Conservation (phyloP, 1,140 invertebrate species). For the Saxidomus purpurata region DNA sequence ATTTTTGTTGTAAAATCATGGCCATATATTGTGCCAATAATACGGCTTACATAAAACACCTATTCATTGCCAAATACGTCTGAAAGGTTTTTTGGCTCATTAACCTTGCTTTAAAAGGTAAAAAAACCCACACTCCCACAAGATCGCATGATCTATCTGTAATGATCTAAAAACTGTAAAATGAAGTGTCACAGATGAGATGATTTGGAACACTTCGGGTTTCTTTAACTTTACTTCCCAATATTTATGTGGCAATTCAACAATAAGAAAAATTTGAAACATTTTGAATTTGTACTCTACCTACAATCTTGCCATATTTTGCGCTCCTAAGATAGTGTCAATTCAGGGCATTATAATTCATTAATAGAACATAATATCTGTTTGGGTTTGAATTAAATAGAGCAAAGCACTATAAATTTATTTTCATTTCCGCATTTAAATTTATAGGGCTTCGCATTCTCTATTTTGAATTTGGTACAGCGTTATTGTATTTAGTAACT, state of each 20-base stretch:
- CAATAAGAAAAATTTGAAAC: conserved; percentile 16
- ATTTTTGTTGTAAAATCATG: not conserved
- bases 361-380: conserved; percentile 3
- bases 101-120: conserved; percentile 3
- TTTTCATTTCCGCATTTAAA: not conserved
- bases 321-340: conserved; percentile 4
- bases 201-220: not conserved
- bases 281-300: conserved; percentile 10
- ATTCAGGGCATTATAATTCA: conserved; percentile 8
- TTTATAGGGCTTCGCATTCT: no score
- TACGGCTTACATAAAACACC: conserved; percentile 26
- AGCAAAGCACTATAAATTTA: conserved; percentile 23
- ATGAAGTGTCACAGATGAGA: not conserved
- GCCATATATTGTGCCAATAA: conserved; percentile 30
- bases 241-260: not conserved
- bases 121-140: not conserved
- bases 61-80: conserved; percentile 7
- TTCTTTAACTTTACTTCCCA: conserved; percentile 8
- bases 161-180: not conserved
- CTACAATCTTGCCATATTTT: not conserved
- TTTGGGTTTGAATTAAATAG: conserved; percentile 32
- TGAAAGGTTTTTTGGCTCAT: not conserved
- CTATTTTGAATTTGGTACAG: no score
- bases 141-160: not conserved
- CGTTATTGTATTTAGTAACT: no score